Evolutionary conservation across 1,140 invertebrate species (phyloP).

Genomic region (Neuroterus valhalla): DNA sequence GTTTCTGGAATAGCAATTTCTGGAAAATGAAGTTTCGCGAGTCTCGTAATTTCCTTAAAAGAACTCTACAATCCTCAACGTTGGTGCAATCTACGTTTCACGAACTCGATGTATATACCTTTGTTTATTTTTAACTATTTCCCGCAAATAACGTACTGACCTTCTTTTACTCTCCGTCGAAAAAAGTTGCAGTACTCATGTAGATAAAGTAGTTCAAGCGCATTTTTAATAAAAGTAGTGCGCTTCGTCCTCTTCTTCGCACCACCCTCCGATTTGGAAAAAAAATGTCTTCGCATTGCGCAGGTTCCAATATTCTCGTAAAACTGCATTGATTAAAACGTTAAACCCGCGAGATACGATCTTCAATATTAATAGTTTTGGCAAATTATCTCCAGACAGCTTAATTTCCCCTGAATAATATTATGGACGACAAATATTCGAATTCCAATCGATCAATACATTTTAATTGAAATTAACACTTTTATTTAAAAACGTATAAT

Average conservation of each 20-base stretch:
- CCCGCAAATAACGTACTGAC: constrained; percentile 20
- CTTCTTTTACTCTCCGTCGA: constrained; percentile 6
- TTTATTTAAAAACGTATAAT: too few species aligned
- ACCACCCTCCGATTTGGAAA: not conserved
- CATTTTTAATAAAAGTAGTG: constrained; percentile 24
- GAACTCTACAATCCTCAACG: constrained; percentile 3
- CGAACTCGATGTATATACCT: constrained; percentile 8
- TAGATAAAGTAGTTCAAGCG: constrained; percentile 16
- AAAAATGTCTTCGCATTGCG: constrained; percentile 2
- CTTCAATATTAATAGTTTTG: constrained; percentile 27
- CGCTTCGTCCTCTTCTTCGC: not conserved
- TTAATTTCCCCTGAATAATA: not conserved
- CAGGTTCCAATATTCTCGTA: constrained; percentile 12
- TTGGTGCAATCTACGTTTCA: constrained; percentile 24
- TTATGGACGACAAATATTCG: not conserved
- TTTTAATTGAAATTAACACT: too few species aligned
- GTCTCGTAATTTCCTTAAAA: constrained; percentile 17
- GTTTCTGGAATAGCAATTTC: not conserved
- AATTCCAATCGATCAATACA: not conserved
- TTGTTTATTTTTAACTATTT: constrained; percentile 30
- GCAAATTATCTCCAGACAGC: constrained; percentile 22
- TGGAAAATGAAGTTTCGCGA: not conserved
- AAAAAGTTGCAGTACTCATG: constrained; percentile 16
- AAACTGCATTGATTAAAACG: constrained; percentile 28
- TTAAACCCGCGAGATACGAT: constrained; percentile 7